phyloP scores from a whole-genome alignment of 2,888 invertebrate genomes.

The Drosophila ezoana region DNA sequence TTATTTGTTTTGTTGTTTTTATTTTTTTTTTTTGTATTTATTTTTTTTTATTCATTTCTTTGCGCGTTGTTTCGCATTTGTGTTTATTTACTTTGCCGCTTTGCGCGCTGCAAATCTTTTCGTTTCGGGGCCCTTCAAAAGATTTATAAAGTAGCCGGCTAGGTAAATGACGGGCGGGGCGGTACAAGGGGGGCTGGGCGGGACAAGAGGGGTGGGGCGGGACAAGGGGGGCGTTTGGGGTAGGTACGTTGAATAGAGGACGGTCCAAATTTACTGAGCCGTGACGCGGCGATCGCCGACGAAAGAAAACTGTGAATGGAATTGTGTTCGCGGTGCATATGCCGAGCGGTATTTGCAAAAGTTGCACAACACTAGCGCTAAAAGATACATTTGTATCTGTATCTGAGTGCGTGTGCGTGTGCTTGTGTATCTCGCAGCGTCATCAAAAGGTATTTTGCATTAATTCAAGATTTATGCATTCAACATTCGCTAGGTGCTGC shows the following conservation, averaged over 20 bases:
- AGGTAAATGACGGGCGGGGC: constrained; percentile 1
- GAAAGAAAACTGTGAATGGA: constrained; percentile 77
- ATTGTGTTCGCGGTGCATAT: constrained; percentile 59
- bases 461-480: constrained; percentile 83
- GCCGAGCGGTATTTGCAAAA: constrained; percentile 42
- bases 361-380: constrained; percentile 62
- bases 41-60: constrained; percentile 35
- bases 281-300: constrained; percentile 71
- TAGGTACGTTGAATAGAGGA: constrained; percentile 31
- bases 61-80: constrained; percentile 57
- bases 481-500: constrained; percentile 75
- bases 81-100: constrained; percentile 79
- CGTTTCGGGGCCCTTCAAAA: constrained; percentile 71
- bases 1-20: constrained; percentile 38
- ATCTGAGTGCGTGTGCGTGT: constrained; percentile 14
- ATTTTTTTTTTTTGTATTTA: background rate
- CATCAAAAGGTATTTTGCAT: constrained; percentile 82
- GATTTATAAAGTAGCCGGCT: constrained; percentile 72
- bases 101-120: constrained; percentile 57
- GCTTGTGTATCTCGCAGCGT: constrained; percentile 67
- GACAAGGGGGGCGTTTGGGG: background rate
- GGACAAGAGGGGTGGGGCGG: background rate
- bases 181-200: background rate
- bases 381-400: constrained; percentile 51
- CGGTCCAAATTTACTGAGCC: constrained; percentile 74